Evolutionary conservation across 2,113 vertebrate species (phyloP).

Genomic region (Corydoras maculifer): DNA sequence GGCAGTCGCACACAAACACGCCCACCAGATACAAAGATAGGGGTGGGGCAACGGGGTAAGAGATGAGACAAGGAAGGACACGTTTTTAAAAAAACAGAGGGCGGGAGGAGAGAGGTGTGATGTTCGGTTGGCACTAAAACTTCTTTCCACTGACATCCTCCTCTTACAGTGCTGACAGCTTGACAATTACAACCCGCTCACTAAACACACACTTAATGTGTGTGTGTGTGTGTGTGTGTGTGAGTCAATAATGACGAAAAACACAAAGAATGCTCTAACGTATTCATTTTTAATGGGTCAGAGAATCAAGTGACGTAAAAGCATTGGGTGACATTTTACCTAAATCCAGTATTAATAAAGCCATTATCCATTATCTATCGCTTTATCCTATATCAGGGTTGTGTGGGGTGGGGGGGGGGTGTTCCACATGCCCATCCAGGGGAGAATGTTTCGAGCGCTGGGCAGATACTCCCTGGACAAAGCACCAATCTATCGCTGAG

Average conservation of each 20-base stretch:
- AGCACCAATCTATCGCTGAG: too few relatives aligned
- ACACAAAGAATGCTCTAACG: not conserved
- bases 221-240: not conserved
- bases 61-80: not conserved
- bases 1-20: not conserved
- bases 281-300: too few relatives aligned
- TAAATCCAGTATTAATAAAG: too few relatives aligned
- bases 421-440: too few relatives aligned
- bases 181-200: conserved; percentile 7
- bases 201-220: conserved; percentile 17
- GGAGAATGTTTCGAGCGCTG: too few relatives aligned
- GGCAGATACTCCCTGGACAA: too few relatives aligned
- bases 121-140: conserved; percentile 17
- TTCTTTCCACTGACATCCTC: conserved; percentile 25
- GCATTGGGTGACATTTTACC: too few relatives aligned
- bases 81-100: too few relatives aligned
- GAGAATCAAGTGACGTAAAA: too few relatives aligned
- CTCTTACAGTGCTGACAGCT: conserved; percentile 23
- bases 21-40: not conserved
- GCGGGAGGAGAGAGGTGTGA: conserved; percentile 4
- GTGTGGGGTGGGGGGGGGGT: too few relatives aligned
- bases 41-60: not conserved
- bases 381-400: too few relatives aligned
- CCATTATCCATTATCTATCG: too few relatives aligned
- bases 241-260: conserved; percentile 4